These are phyloP conservation scores for Athalia circularis DNA, from an alignment of 2,888 invertebrate genomes.

Conservation along the genomic window DNA sequence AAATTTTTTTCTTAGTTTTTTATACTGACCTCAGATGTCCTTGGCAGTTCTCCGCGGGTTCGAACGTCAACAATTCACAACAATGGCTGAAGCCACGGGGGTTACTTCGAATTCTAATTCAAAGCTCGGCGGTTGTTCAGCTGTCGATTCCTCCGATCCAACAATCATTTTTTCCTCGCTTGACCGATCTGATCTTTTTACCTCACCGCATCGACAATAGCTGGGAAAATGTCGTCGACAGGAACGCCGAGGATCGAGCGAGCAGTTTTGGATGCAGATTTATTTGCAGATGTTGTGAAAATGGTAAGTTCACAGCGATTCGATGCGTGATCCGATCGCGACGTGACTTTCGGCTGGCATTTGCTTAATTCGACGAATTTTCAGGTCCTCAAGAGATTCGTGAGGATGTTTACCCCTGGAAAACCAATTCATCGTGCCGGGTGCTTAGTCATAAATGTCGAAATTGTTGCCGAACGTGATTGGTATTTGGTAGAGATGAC, in stretches of 20 bases:
- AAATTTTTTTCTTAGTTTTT: not conserved
- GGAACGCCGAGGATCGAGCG: slow-evolving; percentile 35
- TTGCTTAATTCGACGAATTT: not conserved
- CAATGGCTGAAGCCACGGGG: not conserved
- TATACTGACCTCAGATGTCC: not conserved
- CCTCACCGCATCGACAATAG: not conserved
- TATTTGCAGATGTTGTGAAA: slow-evolving; percentile 15
- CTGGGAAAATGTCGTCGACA: not conserved
- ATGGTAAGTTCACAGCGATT: slow-evolving; percentile 18
- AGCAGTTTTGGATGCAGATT: slow-evolving; percentile 42
- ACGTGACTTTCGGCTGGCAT: not conserved
- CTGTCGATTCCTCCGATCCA: too few species aligned
- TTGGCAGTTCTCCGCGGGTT: not conserved
- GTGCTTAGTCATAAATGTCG: slow-evolving; percentile 21
- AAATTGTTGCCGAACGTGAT: slow-evolving; percentile 2
- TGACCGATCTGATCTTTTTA: not conserved
- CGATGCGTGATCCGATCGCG: not conserved
- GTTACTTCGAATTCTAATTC: too few species aligned
- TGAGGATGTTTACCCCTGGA: slow-evolving; percentile 6
- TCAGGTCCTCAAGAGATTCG: slow-evolving; percentile 14
- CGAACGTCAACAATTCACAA: slow-evolving; percentile 1
- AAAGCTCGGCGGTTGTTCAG: too few species aligned
- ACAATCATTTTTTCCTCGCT: too few species aligned
- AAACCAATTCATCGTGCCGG: not conserved
- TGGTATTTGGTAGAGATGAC: slow-evolving; percentile 16